Conservation (phyloP, 2,113 vertebrate genomes). For the Sebastes schlegelii region DNA sequence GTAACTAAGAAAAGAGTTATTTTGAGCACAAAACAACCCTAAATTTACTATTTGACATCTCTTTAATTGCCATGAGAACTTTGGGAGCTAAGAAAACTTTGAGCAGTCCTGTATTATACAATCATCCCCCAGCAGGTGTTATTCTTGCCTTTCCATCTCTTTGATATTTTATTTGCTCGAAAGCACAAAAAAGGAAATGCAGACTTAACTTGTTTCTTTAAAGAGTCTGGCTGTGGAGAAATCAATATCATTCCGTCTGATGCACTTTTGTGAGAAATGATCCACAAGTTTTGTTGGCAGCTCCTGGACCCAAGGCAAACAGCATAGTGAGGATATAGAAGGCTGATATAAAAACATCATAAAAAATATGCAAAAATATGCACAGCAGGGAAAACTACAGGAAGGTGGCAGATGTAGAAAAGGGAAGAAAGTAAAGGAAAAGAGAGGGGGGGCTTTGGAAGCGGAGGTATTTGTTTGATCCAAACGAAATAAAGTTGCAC, state of each 20-base stretch:
- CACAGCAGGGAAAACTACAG: slow-evolving; percentile 17
- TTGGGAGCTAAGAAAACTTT: background rate
- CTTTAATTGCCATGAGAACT: background rate
- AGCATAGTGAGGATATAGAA: background rate
- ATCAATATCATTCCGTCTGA: background rate
- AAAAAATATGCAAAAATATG: background rate
- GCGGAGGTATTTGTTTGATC: slow-evolving; percentile 54
- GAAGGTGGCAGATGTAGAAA: slow-evolving; percentile 19
- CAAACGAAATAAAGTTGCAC: slow-evolving; percentile 70
- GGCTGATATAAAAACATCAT: background rate
- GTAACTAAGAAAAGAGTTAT: background rate
- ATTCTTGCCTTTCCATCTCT: background rate
- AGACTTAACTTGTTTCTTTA: background rate
- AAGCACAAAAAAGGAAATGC: background rate
- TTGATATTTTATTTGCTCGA: background rate
- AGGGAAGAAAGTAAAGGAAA: slow-evolving; percentile 4
- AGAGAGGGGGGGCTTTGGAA: slow-evolving; percentile 27
- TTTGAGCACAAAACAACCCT: background rate
- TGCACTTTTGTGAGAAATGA: background rate
- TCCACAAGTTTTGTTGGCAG: background rate
- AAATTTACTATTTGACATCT: background rate
- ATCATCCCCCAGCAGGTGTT: background rate
- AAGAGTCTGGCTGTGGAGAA: background rate
- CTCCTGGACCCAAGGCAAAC: background rate
- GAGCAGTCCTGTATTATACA: background rate